Evolutionary conservation across 2,113 vertebrate species (phyloP).

Genomic region (Ammodytes marinus): DNA sequence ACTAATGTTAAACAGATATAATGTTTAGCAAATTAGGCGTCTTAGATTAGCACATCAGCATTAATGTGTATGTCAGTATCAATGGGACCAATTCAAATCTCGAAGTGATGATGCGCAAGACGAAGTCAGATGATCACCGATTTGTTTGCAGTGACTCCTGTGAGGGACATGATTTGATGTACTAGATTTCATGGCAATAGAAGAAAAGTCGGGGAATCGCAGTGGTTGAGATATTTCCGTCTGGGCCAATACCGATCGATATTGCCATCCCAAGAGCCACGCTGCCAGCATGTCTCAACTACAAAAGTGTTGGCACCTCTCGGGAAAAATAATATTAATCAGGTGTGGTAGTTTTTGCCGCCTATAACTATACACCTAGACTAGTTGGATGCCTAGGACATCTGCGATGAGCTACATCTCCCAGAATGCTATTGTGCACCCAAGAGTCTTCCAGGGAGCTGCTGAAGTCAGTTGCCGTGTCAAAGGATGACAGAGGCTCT

Average conservation of each 20-base stretch:
- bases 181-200: not conserved
- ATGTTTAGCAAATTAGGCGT: too few relatives aligned
- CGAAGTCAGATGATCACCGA: not conserved
- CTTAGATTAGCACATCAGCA: too few relatives aligned
- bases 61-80: too few relatives aligned
- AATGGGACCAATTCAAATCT: too few relatives aligned
- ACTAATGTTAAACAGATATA: too few relatives aligned
- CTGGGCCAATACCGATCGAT: not conserved
- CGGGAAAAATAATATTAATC: not conserved
- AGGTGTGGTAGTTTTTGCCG: not conserved
- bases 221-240: not conserved
- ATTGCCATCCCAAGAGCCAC: not conserved
- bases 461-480: not conserved
- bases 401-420: not conserved
- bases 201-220: too few relatives aligned
- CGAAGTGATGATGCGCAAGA: too few relatives aligned
- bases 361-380: too few relatives aligned
- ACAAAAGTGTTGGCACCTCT: not conserved
- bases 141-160: too few relatives aligned
- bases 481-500: slow-evolving; percentile 1
- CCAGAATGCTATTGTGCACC: not conserved
- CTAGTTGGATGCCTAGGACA: not conserved
- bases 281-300: not conserved
- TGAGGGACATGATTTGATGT: not conserved
- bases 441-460: not conserved